Percentiles rank a stretch among this genome's conserved stretches.
Evolutionary conservation across 2,113 vertebrate species (phyloP).

Genomic region (Scopus umbretta): DNA sequence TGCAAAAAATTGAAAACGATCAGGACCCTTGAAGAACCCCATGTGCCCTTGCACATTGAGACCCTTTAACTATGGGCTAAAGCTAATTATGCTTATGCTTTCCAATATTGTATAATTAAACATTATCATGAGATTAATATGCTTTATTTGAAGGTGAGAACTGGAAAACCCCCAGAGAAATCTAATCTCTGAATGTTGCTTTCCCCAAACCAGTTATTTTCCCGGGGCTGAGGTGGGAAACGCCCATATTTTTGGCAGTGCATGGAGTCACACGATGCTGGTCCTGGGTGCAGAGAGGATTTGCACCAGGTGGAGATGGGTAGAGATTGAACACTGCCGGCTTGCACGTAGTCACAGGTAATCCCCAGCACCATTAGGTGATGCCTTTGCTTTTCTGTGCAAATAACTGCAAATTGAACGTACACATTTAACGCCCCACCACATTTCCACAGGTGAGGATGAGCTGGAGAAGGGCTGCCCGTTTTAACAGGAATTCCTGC

Average conservation of each 20-base stretch:
- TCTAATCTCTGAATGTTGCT: fast-evolving
- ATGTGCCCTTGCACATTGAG: fast-evolving
- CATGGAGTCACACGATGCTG: fast-evolving
- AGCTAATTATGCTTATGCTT: neutral
- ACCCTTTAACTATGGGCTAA: fast-evolving
- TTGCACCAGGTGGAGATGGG: fast-evolving
- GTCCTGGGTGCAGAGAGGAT: neutral
- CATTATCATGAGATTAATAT: neutral
- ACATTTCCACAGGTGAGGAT: fast-evolving
- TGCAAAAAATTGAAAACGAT: fast-evolving
- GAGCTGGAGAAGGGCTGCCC: neutral
- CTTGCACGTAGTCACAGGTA: neutral
- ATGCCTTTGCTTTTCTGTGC: neutral
- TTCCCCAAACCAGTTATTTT: fast-evolving
- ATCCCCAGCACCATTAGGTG: neutral
- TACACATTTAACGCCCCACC: fast-evolving
- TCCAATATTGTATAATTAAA: neutral
- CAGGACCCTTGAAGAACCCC: neutral
- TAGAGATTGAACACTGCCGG: fast-evolving
- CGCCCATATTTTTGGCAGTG: fast-evolving
- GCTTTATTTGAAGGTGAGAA: neutral
- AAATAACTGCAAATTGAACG: neutral
- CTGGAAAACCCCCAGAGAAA: neutral
- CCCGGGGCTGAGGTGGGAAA: neutral
- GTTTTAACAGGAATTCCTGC: neutral